Evolutionary conservation across 2,888 invertebrate genomes (phyloP).

Genomic region (Volucella inflata): DNA sequence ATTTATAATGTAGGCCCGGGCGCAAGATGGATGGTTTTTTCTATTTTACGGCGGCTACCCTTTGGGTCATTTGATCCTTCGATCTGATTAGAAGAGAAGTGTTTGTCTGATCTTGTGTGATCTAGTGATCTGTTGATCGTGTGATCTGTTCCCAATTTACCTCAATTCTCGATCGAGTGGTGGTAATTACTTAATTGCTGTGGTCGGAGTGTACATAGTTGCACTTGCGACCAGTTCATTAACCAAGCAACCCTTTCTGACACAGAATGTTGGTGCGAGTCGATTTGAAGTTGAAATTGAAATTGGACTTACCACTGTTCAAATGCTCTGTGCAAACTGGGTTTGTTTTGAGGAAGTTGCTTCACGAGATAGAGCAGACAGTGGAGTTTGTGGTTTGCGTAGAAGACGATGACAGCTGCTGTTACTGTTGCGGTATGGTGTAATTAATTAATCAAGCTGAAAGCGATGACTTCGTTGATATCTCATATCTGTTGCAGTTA

Average conservation of each 20-base stretch:
- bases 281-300: constrained; percentile 25
- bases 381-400: constrained; percentile 61
- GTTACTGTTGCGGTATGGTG: constrained; percentile 67
- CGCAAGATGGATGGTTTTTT: constrained; percentile 50
- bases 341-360: constrained; percentile 62
- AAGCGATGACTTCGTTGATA: constrained; percentile 47
- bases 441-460: constrained; percentile 74
- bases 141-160: constrained; percentile 70
- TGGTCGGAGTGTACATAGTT: constrained; percentile 54
- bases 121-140: constrained; percentile 23
- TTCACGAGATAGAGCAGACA: constrained; percentile 49
- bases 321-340: constrained; percentile 30
- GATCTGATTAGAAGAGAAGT: constrained; percentile 30
- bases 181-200: constrained; percentile 75
- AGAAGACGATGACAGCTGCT: constrained; percentile 30
- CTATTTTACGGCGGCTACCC: constrained; percentile 62
- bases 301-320: constrained; percentile 36
- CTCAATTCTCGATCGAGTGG: constrained; percentile 63
- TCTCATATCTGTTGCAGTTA: constrained; percentile 36
- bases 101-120: constrained; percentile 17
- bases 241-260: constrained; percentile 5
- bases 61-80: constrained; percentile 71
- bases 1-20: constrained; percentile 49
- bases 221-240: constrained; percentile 49
- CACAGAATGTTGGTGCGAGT: not conserved